These are phyloP conservation scores for Cheilosia impressa DNA, from an alignment of 2,888 invertebrate species.

Conservation along the genomic window DNA sequence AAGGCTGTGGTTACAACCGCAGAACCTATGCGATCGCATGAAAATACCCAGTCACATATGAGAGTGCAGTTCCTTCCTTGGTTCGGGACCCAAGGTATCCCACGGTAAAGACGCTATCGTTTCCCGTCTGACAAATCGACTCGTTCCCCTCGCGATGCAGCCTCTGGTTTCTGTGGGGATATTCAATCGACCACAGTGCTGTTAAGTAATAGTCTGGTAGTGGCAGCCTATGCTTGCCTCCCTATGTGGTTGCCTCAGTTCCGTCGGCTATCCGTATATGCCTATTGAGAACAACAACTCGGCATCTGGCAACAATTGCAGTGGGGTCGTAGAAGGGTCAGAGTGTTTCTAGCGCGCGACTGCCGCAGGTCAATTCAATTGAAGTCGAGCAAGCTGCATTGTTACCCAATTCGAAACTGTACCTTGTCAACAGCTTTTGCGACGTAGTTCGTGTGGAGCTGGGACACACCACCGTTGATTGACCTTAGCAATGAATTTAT, in stretches of 20 bases:
- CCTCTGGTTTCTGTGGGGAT: constrained; percentile 52
- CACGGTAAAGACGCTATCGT: constrained; percentile 55
- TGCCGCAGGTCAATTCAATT: constrained; percentile 69
- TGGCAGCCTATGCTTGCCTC: constrained; percentile 21
- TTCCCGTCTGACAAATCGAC: constrained; percentile 69
- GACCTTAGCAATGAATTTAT: constrained; percentile 74
- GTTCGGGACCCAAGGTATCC: constrained; percentile 52
- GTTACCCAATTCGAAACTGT: constrained; percentile 39
- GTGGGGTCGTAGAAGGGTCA: constrained; percentile 46
- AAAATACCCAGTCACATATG: constrained; percentile 30
- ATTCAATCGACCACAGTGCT: constrained; percentile 70
- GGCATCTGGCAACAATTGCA: constrained; percentile 12
- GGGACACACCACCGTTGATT: constrained; percentile 9
- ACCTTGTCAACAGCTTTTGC: constrained; percentile 22
- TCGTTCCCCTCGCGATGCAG: constrained; percentile 46
- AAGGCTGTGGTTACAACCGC: constrained; percentile 54
- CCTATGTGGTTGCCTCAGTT: constrained; percentile 35
- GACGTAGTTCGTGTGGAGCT: constrained; percentile 1
- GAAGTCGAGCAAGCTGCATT: constrained; percentile 39
- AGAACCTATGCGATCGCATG: constrained; percentile 47
- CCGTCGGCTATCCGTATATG: constrained; percentile 36
- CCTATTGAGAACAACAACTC: constrained; percentile 51
- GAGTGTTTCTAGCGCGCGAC: constrained; percentile 31
- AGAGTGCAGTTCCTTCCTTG: constrained; percentile 62
- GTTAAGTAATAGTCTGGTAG: constrained; percentile 69